Evolutionary conservation across 2,113 vertebrate species (phyloP).

Genomic region (Hyperopisus bebe): DNA sequence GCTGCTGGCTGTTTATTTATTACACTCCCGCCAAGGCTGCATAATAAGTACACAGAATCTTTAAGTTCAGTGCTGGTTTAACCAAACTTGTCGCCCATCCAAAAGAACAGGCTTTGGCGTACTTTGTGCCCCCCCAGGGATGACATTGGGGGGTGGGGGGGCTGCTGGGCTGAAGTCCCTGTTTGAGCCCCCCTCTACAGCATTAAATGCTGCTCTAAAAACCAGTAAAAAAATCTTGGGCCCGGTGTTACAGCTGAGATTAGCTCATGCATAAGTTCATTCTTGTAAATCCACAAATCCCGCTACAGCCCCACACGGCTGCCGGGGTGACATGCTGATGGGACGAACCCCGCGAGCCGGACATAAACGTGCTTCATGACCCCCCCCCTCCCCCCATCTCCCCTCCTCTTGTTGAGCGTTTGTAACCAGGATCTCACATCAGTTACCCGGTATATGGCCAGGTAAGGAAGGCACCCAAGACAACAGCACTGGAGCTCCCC

Average conservation of each 20-base stretch:
- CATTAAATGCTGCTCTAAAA: too few relatives aligned
- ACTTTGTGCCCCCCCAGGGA: neutral
- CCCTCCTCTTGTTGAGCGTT: neutral
- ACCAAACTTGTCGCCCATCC: neutral
- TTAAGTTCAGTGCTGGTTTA: neutral
- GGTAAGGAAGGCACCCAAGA: neutral
- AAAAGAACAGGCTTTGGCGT: neutral
- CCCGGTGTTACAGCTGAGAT: too few relatives aligned
- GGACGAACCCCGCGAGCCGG: neutral
- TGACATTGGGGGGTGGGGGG: too few relatives aligned
- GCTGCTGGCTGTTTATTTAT: neutral
- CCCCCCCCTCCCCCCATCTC: neutral
- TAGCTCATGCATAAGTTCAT: too few relatives aligned
- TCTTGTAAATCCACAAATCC: too few relatives aligned
- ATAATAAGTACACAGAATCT: neutral
- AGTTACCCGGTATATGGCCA: neutral
- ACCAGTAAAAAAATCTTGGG: too few relatives aligned
- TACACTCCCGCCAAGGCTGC: neutral
- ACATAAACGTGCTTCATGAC: neutral
- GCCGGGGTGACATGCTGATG: neutral
- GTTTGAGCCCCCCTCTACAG: too few relatives aligned
- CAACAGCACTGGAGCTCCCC: neutral
- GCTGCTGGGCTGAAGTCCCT: too few relatives aligned
- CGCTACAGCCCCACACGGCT: too few relatives aligned
- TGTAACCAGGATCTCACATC: neutral